A percentile compares a stretch with the other conserved stretches of the same genome.
Evolutionary conservation across 2,888 invertebrate species (phyloP).

Genomic region (Melinaea marsaeus): DNA sequence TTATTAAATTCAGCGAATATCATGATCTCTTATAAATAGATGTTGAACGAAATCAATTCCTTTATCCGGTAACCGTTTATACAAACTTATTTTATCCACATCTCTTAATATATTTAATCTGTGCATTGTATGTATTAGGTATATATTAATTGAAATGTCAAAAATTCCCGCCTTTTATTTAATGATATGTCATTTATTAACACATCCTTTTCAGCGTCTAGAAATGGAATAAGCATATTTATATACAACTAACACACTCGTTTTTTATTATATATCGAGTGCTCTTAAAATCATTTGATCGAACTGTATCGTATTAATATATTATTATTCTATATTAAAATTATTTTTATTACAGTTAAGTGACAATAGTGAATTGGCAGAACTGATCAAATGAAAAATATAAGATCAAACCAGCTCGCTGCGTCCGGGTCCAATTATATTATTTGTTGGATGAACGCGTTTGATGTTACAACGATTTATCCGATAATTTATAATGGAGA

Average conservation of each 20-base stretch:
- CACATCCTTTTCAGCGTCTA: background rate
- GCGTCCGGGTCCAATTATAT: background rate
- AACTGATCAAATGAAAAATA: background rate
- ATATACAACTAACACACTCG: no score
- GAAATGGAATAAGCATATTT: no score
- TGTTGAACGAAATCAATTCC: constrained; percentile 30
- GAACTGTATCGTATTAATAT: no score
- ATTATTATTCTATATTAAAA: no score
- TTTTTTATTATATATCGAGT: no score
- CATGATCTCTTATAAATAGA: constrained; percentile 1
- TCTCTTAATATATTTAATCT: background rate
- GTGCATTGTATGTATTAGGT: background rate
- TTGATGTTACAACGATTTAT: background rate
- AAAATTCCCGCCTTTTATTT: constrained; percentile 3
- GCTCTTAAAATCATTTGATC: no score
- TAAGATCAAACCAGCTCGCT: background rate
- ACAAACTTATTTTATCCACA: background rate
- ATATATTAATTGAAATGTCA: background rate
- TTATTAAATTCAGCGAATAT: constrained; percentile 29
- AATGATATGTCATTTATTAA: constrained; percentile 3
- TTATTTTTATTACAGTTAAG: no score
- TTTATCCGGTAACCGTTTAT: background rate
- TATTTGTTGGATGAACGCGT: constrained; percentile 2
- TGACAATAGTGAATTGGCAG: no score
- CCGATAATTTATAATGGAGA: no score